Conservation (phyloP, 1,140 invertebrate species). For the Anastrepha obliqua region DNA sequence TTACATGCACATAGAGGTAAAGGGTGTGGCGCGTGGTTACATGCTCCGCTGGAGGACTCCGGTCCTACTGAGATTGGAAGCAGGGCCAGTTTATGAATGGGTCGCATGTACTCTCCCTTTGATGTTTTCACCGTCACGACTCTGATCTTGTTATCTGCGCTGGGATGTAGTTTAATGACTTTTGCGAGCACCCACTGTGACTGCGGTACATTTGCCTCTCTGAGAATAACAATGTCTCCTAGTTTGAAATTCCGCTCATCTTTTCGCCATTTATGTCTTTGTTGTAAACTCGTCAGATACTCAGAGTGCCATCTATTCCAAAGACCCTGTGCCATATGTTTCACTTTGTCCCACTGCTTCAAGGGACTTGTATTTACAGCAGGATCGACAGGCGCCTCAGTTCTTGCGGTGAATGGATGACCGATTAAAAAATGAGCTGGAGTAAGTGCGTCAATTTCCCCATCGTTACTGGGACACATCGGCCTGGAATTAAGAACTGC, state of each 20-base stretch:
- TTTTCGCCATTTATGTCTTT: neutral
- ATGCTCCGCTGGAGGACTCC: neutral
- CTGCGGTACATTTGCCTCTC: conserved; percentile 62
- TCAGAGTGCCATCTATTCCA: too few relatives aligned
- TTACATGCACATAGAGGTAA: too few relatives aligned
- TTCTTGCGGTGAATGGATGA: conserved; percentile 64
- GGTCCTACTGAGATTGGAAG: neutral
- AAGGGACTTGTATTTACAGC: too few relatives aligned
- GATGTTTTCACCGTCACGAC: conserved; percentile 62
- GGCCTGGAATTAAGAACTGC: conserved; percentile 70
- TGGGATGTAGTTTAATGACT: conserved; percentile 58
- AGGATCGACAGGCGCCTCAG: too few relatives aligned
- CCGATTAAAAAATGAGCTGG: conserved; percentile 69
- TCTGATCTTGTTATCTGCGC: conserved; percentile 62
- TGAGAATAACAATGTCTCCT: conserved; percentile 36
- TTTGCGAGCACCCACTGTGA: conserved; percentile 62
- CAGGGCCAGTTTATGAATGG: neutral
- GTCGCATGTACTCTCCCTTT: neutral
- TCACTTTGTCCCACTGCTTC: too few relatives aligned
- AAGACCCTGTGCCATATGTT: too few relatives aligned
- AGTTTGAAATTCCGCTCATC: neutral
- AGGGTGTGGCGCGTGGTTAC: too few relatives aligned
- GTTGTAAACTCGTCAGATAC: too few relatives aligned
- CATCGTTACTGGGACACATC: conserved; percentile 60
- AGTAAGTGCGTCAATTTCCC: conserved; percentile 63